Evolutionary conservation across 2,113 vertebrate species (phyloP).

Genomic region (Oncorhynchus clarkii): DNA sequence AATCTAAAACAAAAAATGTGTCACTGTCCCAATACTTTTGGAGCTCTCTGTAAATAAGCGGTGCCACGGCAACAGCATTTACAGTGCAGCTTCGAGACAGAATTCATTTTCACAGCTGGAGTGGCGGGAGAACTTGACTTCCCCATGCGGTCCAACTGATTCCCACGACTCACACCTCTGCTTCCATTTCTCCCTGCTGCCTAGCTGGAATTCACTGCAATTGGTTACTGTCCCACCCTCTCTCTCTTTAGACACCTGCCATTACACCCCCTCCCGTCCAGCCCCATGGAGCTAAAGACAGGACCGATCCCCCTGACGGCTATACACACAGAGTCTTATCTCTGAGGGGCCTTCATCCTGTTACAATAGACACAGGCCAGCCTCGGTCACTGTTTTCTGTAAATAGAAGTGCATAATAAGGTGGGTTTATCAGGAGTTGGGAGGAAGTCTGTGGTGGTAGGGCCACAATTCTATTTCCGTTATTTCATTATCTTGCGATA

Average conservation of each 20-base stretch:
- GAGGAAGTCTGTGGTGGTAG: too few relatives aligned
- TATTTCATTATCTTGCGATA: too few relatives aligned
- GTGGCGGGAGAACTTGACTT: constrained; percentile 28
- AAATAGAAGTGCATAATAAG: background rate
- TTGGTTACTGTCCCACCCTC: constrained; percentile 25
- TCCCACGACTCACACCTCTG: constrained; percentile 8
- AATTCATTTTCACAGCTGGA: constrained; percentile 7
- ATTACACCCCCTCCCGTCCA: background rate
- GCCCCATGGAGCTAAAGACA: background rate
- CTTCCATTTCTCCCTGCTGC: constrained; percentile 10
- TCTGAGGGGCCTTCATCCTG: background rate
- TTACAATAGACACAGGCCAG: background rate
- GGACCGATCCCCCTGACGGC: background rate
- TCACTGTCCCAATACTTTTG: too few relatives aligned
- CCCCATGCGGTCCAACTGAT: constrained; percentile 23
- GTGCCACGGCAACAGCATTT: background rate
- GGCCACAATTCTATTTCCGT: too few relatives aligned
- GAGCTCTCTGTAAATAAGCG: background rate
- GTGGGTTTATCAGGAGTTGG: too few relatives aligned
- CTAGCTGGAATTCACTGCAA: constrained; percentile 2
- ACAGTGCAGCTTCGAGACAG: background rate
- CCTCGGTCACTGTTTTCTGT: background rate
- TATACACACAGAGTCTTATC: background rate
- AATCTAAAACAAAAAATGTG: too few relatives aligned
- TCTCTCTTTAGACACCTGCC: constrained; percentile 1